Conservation (phyloP, 1,140 invertebrate genomes). For the Solenopsis fugax region DNA sequence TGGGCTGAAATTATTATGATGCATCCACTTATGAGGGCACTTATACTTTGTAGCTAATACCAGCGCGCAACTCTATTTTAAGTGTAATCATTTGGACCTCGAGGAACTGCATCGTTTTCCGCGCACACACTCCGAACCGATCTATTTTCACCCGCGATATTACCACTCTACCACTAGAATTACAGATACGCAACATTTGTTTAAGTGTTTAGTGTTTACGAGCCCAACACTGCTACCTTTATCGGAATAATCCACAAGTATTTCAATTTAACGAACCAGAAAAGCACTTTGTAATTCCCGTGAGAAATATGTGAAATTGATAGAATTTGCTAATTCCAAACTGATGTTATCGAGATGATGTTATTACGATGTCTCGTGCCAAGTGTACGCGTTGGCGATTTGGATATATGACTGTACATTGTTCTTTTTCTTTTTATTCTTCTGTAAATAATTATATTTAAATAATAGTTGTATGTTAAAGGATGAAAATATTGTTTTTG, state of each 20-base stretch:
- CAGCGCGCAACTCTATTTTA: slow-evolving; percentile 31
- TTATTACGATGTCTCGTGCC: not conserved
- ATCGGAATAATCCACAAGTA: not conserved
- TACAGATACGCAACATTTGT: slow-evolving; percentile 55
- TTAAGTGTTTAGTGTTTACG: slow-evolving; percentile 25
- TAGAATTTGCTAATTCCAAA: not conserved
- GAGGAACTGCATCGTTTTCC: slow-evolving; percentile 30
- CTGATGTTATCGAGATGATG: not conserved
- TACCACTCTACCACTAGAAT: slow-evolving; percentile 46
- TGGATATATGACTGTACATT: not conserved
- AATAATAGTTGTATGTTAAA: not conserved
- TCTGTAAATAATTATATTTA: not conserved
- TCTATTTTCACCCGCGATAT: slow-evolving; percentile 54
- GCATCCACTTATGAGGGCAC: slow-evolving; percentile 6
- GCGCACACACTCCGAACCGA: slow-evolving; percentile 29
- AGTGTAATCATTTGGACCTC: slow-evolving; percentile 57
- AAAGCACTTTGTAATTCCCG: not conserved
- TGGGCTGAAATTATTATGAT: not conserved
- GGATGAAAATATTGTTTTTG: not conserved
- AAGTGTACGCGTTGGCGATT: too few relatives aligned
- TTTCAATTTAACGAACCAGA: slow-evolving; percentile 1
- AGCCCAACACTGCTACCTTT: not conserved
- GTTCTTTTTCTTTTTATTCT: not conserved
- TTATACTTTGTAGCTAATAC: slow-evolving; percentile 31
- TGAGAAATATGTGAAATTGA: not conserved